Percentiles rank a stretch among this genome's conserved stretches.
Conservation (phyloP, 1,140 invertebrate genomes). For the Aphidius ervi region DNA sequence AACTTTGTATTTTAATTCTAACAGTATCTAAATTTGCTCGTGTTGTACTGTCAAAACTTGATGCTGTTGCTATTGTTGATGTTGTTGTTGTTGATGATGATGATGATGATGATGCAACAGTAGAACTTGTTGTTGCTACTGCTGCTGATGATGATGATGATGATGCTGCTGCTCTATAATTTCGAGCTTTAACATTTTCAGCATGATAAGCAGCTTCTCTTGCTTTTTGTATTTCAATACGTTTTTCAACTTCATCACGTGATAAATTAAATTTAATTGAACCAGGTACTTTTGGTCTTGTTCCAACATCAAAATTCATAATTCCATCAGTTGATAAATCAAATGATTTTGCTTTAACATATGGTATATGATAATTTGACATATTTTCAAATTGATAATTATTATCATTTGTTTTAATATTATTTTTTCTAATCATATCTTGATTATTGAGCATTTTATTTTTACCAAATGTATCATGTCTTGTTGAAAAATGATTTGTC, state of each 20-base stretch:
- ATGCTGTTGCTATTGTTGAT: conserved; percentile 21
- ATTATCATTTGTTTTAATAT: conserved; percentile 17
- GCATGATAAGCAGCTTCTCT: conserved; percentile 25
- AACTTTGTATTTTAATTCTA: conserved; percentile 41
- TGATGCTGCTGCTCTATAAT: conserved; percentile 20
- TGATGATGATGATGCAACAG: too few relatives aligned
- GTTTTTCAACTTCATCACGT: conserved; percentile 33
- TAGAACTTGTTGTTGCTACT: too few relatives aligned
- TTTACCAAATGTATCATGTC: conserved; percentile 9
- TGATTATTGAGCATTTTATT: conserved; percentile 27
- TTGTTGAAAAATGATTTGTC: conserved; percentile 30
- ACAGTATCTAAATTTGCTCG: conserved; percentile 40
- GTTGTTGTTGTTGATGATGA: conserved; percentile 32
- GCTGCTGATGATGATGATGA: too few relatives aligned
- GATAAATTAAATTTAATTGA: conserved; percentile 31
- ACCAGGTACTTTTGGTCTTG: conserved; percentile 38
- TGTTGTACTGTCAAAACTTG: conserved; percentile 26
- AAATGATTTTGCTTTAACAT: conserved; percentile 29
- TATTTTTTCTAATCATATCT: neutral
- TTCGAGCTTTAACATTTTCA: conserved; percentile 31
- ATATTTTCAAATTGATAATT: neutral
- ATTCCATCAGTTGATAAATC: conserved; percentile 28
- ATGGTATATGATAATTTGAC: conserved; percentile 10
- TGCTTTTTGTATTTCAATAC: conserved; percentile 32
- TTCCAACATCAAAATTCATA: conserved; percentile 34